phyloP scores from a whole-genome alignment of 2,797 vertebrate species.

The Neopelma chrysocephalum region DNA sequence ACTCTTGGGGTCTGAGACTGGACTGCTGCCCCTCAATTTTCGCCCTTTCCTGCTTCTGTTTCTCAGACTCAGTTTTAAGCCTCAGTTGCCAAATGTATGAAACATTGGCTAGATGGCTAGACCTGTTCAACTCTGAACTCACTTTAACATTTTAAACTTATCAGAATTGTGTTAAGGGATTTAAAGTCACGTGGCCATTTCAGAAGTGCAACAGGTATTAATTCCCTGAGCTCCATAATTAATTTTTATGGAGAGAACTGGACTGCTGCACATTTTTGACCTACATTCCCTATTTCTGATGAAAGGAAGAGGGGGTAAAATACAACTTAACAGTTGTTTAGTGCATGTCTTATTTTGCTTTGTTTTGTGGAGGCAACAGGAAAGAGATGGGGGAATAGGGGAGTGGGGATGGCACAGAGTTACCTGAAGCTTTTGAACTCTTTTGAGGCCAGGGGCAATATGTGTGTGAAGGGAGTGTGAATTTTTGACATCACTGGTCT shows the following conservation, averaged over 20 bases:
- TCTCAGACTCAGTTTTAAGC: background rate
- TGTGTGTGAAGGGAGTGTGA: rapidly evolving
- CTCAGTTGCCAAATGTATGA: background rate
- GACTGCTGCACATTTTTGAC: background rate
- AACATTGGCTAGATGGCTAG: background rate
- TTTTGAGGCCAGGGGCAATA: background rate
- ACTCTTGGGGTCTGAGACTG: rapidly evolving
- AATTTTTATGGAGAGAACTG: background rate
- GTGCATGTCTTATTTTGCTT: background rate
- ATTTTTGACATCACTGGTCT: background rate
- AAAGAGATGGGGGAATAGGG: background rate
- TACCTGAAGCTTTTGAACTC: background rate
- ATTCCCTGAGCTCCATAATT: background rate
- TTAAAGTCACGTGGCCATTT: background rate
- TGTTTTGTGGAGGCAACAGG: background rate
- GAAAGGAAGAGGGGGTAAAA: background rate
- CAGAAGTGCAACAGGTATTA: background rate
- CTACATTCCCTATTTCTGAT: background rate
- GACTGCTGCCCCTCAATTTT: background rate
- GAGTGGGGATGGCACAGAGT: background rate
- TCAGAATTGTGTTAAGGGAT: background rate
- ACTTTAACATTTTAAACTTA: background rate
- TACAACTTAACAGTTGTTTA: background rate
- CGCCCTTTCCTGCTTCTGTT: background rate
- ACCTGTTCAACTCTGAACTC: background rate